A percentile compares a stretch with the other conserved stretches of the same genome.
Evolutionary conservation across 2,888 invertebrate genomes (phyloP).

Genomic region (Anticlea derivata): DNA sequence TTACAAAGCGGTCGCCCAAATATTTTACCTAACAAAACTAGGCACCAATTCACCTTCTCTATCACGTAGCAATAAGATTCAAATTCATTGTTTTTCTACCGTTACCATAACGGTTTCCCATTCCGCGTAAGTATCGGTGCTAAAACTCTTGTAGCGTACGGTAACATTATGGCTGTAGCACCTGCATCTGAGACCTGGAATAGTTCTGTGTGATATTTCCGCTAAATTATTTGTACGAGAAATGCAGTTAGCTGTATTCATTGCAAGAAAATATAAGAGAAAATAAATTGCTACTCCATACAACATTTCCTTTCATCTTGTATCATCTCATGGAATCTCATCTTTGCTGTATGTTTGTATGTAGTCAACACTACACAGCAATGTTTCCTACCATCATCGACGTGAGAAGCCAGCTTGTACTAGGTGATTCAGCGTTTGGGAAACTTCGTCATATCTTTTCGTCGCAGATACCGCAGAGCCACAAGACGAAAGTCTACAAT

Average conservation of each 20-base stretch:
- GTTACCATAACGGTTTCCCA: constrained; percentile 23
- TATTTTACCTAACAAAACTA: neutral
- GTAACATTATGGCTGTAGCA: constrained; percentile 10
- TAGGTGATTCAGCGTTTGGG: no score
- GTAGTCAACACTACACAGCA: no score
- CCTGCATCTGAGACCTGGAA: constrained; percentile 14
- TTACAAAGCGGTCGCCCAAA: neutral
- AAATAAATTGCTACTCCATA: no score
- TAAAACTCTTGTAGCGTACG: constrained; percentile 17
- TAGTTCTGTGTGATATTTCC: neutral
- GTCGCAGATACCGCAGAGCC: no score
- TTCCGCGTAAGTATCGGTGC: constrained; percentile 18
- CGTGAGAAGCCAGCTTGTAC: no score
- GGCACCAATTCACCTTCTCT: neutral
- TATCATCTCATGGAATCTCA: no score
- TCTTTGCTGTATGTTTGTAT: no score
- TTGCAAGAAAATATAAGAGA: neutral
- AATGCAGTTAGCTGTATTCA: no score
- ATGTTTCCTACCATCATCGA: no score
- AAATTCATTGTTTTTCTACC: constrained; percentile 5
- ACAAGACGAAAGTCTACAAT: no score
- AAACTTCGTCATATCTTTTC: no score
- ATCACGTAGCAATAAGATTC: constrained; percentile 8
- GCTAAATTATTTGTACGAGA: neutral
- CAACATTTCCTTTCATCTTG: no score